Evolutionary conservation across 1,140 invertebrate species (phyloP).

Genomic region (Drosophila pruinosa): DNA sequence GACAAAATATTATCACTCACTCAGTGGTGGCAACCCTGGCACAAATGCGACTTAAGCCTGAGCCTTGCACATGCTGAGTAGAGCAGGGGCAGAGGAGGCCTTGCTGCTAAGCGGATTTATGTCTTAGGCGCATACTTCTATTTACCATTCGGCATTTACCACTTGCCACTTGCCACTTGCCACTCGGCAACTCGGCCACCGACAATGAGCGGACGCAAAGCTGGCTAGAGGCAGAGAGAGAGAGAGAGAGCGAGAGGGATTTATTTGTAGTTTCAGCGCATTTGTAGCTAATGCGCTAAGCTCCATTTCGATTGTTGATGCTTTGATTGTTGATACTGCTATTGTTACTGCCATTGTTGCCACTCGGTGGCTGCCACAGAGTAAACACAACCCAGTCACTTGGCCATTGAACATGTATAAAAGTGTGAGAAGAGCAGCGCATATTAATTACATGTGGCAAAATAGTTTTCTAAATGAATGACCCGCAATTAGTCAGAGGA

Average conservation of each 20-base stretch:
- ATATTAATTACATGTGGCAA: not conserved
- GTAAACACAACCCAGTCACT: not conserved
- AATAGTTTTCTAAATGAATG: constrained; percentile 15
- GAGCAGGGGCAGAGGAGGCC: not conserved
- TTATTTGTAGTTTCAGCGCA: constrained; percentile 26
- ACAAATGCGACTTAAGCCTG: constrained; percentile 22
- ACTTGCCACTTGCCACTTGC: not conserved
- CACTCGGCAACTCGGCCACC: not conserved
- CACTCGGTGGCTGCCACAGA: not conserved
- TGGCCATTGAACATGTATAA: not conserved
- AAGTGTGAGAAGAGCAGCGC: not conserved
- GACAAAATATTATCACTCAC: constrained; percentile 23
- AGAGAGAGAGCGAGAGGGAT: too few species aligned
- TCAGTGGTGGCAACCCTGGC: constrained; percentile 19
- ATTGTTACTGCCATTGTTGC: not conserved
- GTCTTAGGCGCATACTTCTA: constrained; percentile 25
- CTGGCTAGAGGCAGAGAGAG: not conserved
- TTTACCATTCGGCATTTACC: constrained; percentile 20
- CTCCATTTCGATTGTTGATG: constrained; percentile 42
- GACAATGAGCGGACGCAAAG: constrained; percentile 2
- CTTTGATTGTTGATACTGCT: constrained; percentile 3
- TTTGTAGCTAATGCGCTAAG: constrained; percentile 36
- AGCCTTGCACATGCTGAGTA: not conserved
- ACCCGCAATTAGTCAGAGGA: constrained; percentile 35
- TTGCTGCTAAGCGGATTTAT: constrained; percentile 35